A percentile compares a stretch with the other conserved stretches of the same genome.
Conservation (phyloP, 2,113 vertebrate genomes). For the Channa maculata region DNA sequence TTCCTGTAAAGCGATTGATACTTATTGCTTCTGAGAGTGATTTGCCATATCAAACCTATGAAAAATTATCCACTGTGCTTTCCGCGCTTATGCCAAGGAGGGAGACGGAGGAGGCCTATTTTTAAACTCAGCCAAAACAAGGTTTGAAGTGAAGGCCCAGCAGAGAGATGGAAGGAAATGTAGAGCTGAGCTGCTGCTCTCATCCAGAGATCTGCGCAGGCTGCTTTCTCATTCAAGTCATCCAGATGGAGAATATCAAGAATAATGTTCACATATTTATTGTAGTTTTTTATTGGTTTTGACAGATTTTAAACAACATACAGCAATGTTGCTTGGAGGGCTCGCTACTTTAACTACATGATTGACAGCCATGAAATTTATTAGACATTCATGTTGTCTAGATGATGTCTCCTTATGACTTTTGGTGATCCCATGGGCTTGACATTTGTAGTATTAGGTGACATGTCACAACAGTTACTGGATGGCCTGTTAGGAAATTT, state of each 20-base stretch:
- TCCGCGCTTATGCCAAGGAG: conserved; percentile 34
- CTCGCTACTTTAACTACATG: no score
- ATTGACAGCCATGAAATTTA: no score
- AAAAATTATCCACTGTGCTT: conserved; percentile 26
- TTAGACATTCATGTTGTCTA: no score
- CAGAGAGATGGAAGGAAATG: conserved; percentile 22
- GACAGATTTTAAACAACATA: neutral
- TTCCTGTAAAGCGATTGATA: conserved; percentile 30
- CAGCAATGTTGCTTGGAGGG: no score
- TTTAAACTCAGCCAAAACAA: conserved; percentile 60
- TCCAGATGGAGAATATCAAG: neutral
- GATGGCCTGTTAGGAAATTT: no score
- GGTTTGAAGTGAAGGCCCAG: conserved; percentile 55
- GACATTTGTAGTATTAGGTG: no score
- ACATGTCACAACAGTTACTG: no score
- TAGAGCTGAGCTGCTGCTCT: conserved; percentile 25
- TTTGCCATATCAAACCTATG: conserved; percentile 63
- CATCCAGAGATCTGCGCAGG: conserved; percentile 17
- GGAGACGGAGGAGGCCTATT: conserved; percentile 58
- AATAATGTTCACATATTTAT: neutral
- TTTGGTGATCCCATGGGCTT: no score
- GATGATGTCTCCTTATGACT: no score
- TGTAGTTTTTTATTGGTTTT: neutral
- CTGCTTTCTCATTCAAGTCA: neutral
- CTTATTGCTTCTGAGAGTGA: conserved; percentile 26